Evolutionary conservation across 2,888 invertebrate genomes (phyloP).

Genomic region (Acrobasis repandana): DNA sequence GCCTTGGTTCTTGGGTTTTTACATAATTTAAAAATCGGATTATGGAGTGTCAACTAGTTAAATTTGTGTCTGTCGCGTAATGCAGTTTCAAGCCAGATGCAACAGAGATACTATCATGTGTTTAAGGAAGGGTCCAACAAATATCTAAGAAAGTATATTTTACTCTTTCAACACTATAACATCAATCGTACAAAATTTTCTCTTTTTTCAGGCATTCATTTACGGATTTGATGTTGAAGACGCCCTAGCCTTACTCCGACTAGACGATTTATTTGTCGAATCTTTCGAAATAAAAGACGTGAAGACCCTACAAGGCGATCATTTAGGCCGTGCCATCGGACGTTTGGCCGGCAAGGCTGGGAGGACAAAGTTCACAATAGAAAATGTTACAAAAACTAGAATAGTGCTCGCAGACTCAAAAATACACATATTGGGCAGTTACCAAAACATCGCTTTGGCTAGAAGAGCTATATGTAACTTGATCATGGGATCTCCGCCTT

Average conservation of each 20-base stretch:
- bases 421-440: slow-evolving; percentile 98
- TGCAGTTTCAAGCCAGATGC: no score
- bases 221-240: slow-evolving; percentile 99
- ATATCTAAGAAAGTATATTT: no score
- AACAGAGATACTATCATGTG: no score
- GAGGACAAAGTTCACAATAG: slow-evolving; percentile 98
- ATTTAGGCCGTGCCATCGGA: slow-evolving; percentile 97
- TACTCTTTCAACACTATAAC: no score
- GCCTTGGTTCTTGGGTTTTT: no score
- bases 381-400: slow-evolving; percentile 99
- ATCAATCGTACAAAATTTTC: neutral
- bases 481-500: slow-evolving; percentile 98
- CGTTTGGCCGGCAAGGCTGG: slow-evolving; percentile 98
- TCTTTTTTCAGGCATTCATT: slow-evolving; percentile 88
- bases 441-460: slow-evolving; percentile 97
- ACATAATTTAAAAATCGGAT: no score
- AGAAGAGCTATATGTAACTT: slow-evolving; percentile 97
- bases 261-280: slow-evolving; percentile 98
- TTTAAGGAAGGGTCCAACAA: no score
- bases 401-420: slow-evolving; percentile 98
- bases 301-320: slow-evolving; percentile 97
- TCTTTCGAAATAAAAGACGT: slow-evolving; percentile 98
- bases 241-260: slow-evolving; percentile 94
- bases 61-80: no score
- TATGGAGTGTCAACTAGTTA: no score